These are phyloP conservation scores for Drosophila oshimai DNA, from an alignment of 1,140 invertebrate species.

Conservation along the genomic window DNA sequence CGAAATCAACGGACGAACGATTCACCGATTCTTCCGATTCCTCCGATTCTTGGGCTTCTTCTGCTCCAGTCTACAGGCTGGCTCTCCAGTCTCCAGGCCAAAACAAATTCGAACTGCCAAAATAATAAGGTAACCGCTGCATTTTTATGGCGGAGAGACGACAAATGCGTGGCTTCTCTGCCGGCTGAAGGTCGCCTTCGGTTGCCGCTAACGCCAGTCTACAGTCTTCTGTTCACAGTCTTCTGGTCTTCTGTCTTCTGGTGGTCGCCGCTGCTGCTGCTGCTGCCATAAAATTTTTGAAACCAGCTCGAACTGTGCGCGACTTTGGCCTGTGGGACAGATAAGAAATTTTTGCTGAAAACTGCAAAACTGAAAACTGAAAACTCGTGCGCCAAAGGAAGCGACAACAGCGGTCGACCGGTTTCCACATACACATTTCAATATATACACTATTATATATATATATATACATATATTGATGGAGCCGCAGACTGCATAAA, in stretches of 20 bases:
- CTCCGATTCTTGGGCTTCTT: not conserved
- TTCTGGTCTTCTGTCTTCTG: not conserved
- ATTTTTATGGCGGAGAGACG: constrained; percentile 35
- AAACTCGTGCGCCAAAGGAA: constrained; percentile 77
- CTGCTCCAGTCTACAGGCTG: no score
- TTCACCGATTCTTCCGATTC: not conserved
- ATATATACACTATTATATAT: not conserved
- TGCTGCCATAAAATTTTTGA: constrained; percentile 73
- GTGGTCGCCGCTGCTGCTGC: constrained; percentile 5
- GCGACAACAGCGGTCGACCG: constrained; percentile 25
- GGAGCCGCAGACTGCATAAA: constrained; percentile 65
- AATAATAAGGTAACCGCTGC: constrained; percentile 62
- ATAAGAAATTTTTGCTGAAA: constrained; percentile 81
- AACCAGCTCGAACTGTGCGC: constrained; percentile 15
- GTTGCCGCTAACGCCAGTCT: constrained; percentile 27
- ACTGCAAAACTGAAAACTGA: no score
- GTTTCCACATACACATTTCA: constrained; percentile 43
- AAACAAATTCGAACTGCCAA: constrained; percentile 80
- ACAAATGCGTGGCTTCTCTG: constrained; percentile 17
- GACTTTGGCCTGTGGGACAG: constrained; percentile 21
- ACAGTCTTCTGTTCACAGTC: not conserved
- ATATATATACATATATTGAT: constrained; percentile 24
- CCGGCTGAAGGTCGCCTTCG: constrained; percentile 24
- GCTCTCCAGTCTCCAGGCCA: constrained; percentile 36
- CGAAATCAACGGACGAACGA: constrained; percentile 61